Base-by-base conservation (phyloP, 2,888 invertebrate genomes). In the Bhutanitis thaidina region DNA sequence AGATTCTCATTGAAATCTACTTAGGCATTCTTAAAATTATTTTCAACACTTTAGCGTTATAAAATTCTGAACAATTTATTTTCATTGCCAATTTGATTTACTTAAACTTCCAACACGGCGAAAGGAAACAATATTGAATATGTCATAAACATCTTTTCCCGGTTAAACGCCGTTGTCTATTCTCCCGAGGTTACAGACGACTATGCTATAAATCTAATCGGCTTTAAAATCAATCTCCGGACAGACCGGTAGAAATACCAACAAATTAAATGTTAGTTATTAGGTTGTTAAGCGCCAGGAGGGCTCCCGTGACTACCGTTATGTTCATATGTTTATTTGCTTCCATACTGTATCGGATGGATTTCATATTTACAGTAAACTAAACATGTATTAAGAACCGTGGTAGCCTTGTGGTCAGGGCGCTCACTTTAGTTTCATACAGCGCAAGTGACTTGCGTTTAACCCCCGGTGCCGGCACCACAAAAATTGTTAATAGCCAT, bases 211-310 rank as follows among this genome's bases (percentile, higher is more conserved):
- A 75, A 71, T 74, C 57, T 50, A 46, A 52, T 57, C 56, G 59
- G 60, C 61, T 62, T 59, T 71, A 69, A 72, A 75, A 74, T 74
- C 75, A 74, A 76, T 77, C 75, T 62, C 56, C 39, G 62, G 57
- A 49, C 58, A 53, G 62, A 53, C 30, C 52, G 55, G 56, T 55
- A 49, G 57, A 56, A 62, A 64, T 61, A 62, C 61, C 49, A 54
- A 62, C 64, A 62, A 58, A 59, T 61, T 57, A 61, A 61, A 52
- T 30, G 47, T 58, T 61, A 64, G 61, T 68, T 65, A 69, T 62
- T 58, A 53, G 50, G 46, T 55, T 55, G 58, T 65, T 67, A 67
- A 66, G 64, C 32, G 35, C 56, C 49, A 41, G 55, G 27, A 49
- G 55, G 32, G 47, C 58, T 57, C 46, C 55, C 52, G 54, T 29